A percentile compares a stretch with the other conserved stretches of the same genome.
These are phyloP conservation scores for human DNA, from an alignment of 2,113 vertebrate genomes.

Conservation along the genomic window DNA sequence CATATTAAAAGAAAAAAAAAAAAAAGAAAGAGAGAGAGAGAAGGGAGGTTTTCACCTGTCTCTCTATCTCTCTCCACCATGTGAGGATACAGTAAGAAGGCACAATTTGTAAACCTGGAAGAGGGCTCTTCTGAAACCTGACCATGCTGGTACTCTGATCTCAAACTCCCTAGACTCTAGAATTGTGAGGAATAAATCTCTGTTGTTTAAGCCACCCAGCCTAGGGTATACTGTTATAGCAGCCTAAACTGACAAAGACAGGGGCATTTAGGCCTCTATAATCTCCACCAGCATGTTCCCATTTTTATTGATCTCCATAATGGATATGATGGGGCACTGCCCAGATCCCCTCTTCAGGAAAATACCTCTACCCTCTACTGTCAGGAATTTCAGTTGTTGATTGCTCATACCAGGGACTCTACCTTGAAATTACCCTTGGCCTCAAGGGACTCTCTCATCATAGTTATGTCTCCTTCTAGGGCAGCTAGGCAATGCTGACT, in stretches of 20 bases:
- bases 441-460: neutral
- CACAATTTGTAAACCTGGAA: neutral
- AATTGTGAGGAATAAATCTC: neutral
- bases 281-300: neutral
- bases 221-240: neutral
- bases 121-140: neutral
- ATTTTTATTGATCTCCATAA: neutral
- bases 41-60: neutral
- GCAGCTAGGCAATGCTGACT: neutral
- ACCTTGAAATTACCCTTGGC: neutral
- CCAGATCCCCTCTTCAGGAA: neutral
- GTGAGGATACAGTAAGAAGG: neutral
- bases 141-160: neutral
- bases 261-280: neutral
- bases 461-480: neutral
- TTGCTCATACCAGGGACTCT: fast-evolving
- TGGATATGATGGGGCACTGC: neutral
- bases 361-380: neutral
- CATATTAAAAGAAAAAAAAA: neutral
- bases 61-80: neutral
- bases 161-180: neutral
- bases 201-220: neutral
- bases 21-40: neutral
- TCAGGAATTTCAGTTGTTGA: neutral
- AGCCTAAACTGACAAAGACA: neutral